A percentile compares a stretch with the other conserved stretches of the same genome.
phyloP scores from a whole-genome alignment of 2,113 vertebrate genomes.

The Chionomys nivalis region DNA sequence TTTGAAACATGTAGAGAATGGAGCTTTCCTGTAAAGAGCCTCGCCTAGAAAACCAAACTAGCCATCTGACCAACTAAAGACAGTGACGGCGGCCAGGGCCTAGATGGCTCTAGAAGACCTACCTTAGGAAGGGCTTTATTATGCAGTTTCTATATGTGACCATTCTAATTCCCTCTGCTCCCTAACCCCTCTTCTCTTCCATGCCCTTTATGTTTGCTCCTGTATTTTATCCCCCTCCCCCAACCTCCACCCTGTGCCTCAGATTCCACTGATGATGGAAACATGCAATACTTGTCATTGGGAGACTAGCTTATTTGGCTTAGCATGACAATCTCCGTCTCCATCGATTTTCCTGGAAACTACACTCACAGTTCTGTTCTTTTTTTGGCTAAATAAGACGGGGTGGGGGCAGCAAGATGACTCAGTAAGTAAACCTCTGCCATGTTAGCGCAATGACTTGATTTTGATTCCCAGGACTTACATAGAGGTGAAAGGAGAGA shows the following conservation, averaged over 20 bases:
- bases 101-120: neutral
- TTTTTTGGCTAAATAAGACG: neutral
- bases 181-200: neutral
- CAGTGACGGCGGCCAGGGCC: accelerated
- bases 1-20: neutral
- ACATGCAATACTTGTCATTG: neutral
- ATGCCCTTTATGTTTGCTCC: neutral
- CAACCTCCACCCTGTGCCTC: neutral
- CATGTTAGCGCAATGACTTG: too few relatives aligned
- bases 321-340: neutral
- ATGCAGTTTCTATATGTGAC: neutral
- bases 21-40: neutral
- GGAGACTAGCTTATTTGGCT: neutral
- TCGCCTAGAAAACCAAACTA: neutral
- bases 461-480: neutral
- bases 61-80: neutral
- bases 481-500: neutral
- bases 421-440: neutral
- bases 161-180: neutral
- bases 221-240: neutral
- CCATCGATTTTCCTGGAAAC: neutral
- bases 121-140: neutral
- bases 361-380: neutral
- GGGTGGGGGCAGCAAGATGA: neutral
- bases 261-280: neutral